phyloP scores from a whole-genome alignment of 2,113 vertebrate genomes.

The Myxocyprinus asiaticus region DNA sequence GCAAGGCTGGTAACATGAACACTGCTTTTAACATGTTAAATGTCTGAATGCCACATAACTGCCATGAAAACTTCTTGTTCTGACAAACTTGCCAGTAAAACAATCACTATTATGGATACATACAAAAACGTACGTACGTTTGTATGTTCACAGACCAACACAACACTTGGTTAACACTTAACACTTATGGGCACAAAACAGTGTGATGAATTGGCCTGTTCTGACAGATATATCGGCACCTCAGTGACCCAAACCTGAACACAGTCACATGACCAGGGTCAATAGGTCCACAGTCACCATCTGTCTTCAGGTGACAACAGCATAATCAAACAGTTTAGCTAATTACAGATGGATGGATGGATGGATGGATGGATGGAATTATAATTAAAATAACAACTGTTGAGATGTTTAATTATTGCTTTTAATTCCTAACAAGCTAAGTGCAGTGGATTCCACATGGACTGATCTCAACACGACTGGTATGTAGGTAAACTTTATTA shows the following conservation, averaged over 20 bases:
- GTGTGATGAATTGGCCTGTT: constrained; percentile 77
- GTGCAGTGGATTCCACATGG: no score
- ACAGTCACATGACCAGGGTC: constrained; percentile 79
- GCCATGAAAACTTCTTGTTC: constrained; percentile 71
- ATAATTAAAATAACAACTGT: no score
- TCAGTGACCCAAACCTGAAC: constrained; percentile 76
- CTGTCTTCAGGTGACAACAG: constrained; percentile 73
- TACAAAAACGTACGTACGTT: constrained; percentile 24
- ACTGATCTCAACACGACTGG: no score
- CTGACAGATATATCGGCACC: constrained; percentile 71
- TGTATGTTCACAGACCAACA: no score
- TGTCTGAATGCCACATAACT: constrained; percentile 51
- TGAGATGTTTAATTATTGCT: no score
- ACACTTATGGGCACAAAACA: constrained; percentile 74
- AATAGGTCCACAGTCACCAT: constrained; percentile 75
- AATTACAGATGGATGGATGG: not conserved
- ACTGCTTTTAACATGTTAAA: constrained; percentile 58
- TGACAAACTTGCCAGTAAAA: constrained; percentile 71
- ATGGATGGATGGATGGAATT: not conserved
- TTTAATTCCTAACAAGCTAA: no score
- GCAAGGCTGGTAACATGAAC: constrained; percentile 67
- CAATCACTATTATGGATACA: constrained; percentile 50
- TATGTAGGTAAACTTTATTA: no score
- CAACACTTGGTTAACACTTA: constrained; percentile 21
- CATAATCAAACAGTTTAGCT: no score